These are phyloP conservation scores for Oscheius sp. DNA, from an alignment of 2,888 invertebrate genomes.

Conservation along the genomic window DNA sequence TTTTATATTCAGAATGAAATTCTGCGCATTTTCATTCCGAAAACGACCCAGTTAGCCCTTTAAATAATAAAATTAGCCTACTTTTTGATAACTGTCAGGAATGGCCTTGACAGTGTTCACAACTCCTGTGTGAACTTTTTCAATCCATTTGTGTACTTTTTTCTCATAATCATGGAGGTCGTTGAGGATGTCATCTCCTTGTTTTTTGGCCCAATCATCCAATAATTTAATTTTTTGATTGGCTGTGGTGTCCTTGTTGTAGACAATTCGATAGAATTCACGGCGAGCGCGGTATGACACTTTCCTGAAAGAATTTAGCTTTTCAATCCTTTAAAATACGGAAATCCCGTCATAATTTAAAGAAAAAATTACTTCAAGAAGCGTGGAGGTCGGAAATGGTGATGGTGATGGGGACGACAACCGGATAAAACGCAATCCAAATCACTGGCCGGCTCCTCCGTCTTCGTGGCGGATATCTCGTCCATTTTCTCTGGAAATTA, in stretches of 20 bases:
- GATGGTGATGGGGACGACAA: neutral
- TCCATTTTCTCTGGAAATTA: too few species aligned
- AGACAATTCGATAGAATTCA: conserved; percentile 30
- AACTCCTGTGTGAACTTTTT: conserved; percentile 15
- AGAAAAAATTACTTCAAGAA: too few species aligned
- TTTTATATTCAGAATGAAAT: too few species aligned
- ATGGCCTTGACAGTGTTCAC: neutral
- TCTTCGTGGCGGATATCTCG: too few species aligned
- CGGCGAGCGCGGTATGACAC: conserved; percentile 21
- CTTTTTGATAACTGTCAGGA: conserved; percentile 20
- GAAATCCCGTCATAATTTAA: neutral
- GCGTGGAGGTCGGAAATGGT: conserved; percentile 27
- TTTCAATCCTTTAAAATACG: too few species aligned
- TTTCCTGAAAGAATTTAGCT: neutral
- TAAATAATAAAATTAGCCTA: neutral
- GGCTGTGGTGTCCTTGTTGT: conserved; percentile 12
- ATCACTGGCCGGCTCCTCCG: too few species aligned
- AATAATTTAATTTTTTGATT: conserved; percentile 18
- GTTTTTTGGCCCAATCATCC: conserved; percentile 34
- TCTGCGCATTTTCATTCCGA: too few species aligned
- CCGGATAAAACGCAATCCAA: too few species aligned
- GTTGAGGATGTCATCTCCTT: conserved; percentile 30
- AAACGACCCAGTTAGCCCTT: too few species aligned
- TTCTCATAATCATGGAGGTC: conserved; percentile 28
- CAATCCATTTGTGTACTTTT: neutral